Base-by-base conservation (phyloP, 2,888 invertebrate species). In the Nasonia oneida region DNA sequence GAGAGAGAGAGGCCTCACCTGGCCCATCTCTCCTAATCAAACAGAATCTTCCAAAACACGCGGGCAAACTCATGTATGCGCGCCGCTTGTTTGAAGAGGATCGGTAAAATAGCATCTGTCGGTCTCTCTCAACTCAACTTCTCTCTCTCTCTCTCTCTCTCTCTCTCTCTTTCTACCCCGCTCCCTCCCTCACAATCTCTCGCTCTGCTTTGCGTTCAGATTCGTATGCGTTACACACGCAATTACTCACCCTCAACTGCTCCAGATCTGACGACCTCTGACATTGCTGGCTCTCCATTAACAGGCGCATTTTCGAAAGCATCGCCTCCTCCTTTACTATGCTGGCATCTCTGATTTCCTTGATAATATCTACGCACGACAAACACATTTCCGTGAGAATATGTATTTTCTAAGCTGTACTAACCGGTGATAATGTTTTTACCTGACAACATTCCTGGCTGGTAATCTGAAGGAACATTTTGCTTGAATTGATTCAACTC, bases 361-460 rank as follows among this genome's bases (percentile, higher is more conserved):
- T 90, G 86, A 93, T 92, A 37, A 93, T 90, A 89, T 93, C 93
- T 93, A 80, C 12, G 12, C 0, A n/a, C 39, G 29, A 74, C 23
- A 29, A 0, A 29, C 5, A 29, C 12, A 33, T 33, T 67, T 33
- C 3, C 67, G 33, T 67, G 3, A n/a, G 3, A 64, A 29, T 12
- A 6, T 29, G 2, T 23, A 64, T 64, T 64, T 10, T n/a, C 12
- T 6, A 5, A 8, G 23, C 18, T n/a, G 8, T 64, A 10, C 8
- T 2, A 64, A 64, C 18, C 1, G 18, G n/a, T 61, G 23, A 61
- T 39, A 1, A 37, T 64, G 76, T 78, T 81, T 79, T 86, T 90
- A 93, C 93, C 93, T 88, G 93, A 91, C 86, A 93, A 90, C 91
- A 93, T 93, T 89, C 93, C 93, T 47, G 93, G 93, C 86, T 93